These are phyloP conservation scores for Gallinago undulata DNA, from an alignment of 2,113 vertebrate genomes.

Conservation along the genomic window DNA sequence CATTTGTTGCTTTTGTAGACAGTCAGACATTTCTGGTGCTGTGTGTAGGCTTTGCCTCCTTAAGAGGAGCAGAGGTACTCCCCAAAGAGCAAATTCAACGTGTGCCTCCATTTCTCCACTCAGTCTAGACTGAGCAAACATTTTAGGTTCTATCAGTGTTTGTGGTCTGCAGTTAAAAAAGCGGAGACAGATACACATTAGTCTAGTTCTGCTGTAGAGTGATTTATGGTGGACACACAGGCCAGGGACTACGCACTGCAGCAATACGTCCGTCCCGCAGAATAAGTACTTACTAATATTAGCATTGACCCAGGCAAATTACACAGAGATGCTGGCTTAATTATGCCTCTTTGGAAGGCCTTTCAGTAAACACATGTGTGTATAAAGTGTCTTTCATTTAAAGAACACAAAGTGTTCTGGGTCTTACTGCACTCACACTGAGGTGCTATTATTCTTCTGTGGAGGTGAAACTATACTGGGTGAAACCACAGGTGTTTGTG, in stretches of 20 bases:
- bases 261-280: background rate
- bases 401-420: background rate
- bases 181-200: background rate
- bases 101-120: background rate
- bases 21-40: background rate
- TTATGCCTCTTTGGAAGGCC: background rate
- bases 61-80: background rate
- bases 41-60: background rate
- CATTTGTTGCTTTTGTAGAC: background rate
- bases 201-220: background rate
- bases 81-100: background rate
- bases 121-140: constrained; percentile 33
- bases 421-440: background rate
- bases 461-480: background rate
- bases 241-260: background rate
- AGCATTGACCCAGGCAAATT: background rate
- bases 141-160: constrained; percentile 7
- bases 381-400: constrained; percentile 9
- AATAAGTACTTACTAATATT: constrained; percentile 31
- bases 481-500: background rate
- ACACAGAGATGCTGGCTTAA: background rate
- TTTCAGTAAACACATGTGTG: background rate
- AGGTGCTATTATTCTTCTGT: background rate
- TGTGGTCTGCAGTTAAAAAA: constrained; percentile 13
- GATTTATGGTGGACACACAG: background rate